A percentile compares a stretch with the other conserved stretches of the same genome.
phyloP scores from a whole-genome alignment of 92 coral and sea anemone genomes.

The Nematostella vectensis region DNA sequence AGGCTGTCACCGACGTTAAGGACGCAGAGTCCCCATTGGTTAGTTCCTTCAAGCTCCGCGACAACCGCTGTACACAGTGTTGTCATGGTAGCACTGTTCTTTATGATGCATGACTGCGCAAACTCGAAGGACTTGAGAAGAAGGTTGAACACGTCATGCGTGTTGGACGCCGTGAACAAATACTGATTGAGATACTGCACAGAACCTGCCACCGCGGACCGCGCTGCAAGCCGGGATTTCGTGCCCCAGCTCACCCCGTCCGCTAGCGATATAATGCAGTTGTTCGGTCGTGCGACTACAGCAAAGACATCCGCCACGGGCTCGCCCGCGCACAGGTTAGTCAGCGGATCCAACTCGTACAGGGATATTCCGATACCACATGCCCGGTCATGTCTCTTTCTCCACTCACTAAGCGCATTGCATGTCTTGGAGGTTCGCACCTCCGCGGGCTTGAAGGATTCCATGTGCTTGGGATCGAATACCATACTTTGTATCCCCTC shows the following conservation, averaged over 20 bases:
- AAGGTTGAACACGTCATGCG: conserved; percentile 59
- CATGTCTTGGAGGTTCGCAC: conserved; percentile 23
- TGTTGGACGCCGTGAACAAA: conserved; percentile 52
- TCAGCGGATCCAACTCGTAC: conserved; percentile 77
- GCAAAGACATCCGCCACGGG: conserved; percentile 96
- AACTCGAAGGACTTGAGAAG: conserved; percentile 62
- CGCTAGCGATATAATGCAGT: conserved; percentile 80
- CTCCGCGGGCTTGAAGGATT: conserved; percentile 25
- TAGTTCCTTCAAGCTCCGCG: conserved; percentile 61
- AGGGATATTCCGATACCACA: conserved; percentile 79
- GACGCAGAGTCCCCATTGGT: conserved; percentile 81
- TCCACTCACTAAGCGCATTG: conserved; percentile 56
- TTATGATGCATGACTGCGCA: conserved; percentile 72
- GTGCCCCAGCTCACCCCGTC: conserved; percentile 99
- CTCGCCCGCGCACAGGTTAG: conserved; percentile 59
- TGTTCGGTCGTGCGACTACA: conserved; percentile 81
- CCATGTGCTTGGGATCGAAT: conserved; percentile 12
- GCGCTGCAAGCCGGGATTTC: conserved; percentile 93
- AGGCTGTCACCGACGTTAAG: conserved; percentile 95
- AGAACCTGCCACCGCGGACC: conserved; percentile 88
- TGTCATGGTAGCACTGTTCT: conserved; percentile 79
- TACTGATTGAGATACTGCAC: conserved; percentile 60
- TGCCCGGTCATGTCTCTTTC: conserved; percentile 58
- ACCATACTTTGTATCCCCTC: conserved; percentile 62
- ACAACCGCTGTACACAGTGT: conserved; percentile 90